phyloP scores from a whole-genome alignment of 2,888 invertebrate species.

The Apoda limacodes region DNA sequence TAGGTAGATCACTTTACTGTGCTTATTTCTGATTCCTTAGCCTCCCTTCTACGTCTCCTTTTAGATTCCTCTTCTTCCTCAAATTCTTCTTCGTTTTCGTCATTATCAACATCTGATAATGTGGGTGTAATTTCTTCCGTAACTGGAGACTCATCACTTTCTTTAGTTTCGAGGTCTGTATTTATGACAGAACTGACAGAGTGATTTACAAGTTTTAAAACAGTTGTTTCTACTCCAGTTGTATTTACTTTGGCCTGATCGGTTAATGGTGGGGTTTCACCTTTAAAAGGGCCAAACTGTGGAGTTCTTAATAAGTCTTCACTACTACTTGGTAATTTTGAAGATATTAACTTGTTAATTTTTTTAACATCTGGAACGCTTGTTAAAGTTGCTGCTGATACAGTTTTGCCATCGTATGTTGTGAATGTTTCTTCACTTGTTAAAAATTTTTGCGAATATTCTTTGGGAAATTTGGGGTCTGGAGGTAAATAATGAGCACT shows the following conservation, averaged over 20 bases:
- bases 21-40: too few relatives aligned
- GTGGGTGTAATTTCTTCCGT: slow-evolving; percentile 18
- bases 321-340: slow-evolving; percentile 53
- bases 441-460: slow-evolving; percentile 54
- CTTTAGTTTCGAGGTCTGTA: too few relatives aligned
- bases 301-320: slow-evolving; percentile 75
- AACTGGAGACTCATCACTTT: slow-evolving; percentile 35
- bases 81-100: slow-evolving; percentile 23
- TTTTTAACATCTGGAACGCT: slow-evolving; percentile 59
- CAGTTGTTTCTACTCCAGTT: slow-evolving; percentile 32
- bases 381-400: slow-evolving; percentile 73
- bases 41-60: slow-evolving; percentile 27
- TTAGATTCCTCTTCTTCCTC: slow-evolving; percentile 24
- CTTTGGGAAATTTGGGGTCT: slow-evolving; percentile 57
- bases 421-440: slow-evolving; percentile 66
- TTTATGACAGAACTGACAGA: too few relatives aligned
- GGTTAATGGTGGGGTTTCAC: slow-evolving; percentile 73
- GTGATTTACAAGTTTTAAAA: slow-evolving; percentile 51
- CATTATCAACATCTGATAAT: slow-evolving; percentile 24
- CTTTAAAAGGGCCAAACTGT: slow-evolving; percentile 80
- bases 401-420: slow-evolving; percentile 81
- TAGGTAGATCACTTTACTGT: too few relatives aligned
- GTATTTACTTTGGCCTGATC: slow-evolving; percentile 29
- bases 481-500: slow-evolving; percentile 83
- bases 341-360: slow-evolving; percentile 45